Evolutionary conservation across 2,113 vertebrate species (phyloP), one percentile per base, ranked within the genome.

Genomic region (Chascanopsetta lugubris): DNA sequence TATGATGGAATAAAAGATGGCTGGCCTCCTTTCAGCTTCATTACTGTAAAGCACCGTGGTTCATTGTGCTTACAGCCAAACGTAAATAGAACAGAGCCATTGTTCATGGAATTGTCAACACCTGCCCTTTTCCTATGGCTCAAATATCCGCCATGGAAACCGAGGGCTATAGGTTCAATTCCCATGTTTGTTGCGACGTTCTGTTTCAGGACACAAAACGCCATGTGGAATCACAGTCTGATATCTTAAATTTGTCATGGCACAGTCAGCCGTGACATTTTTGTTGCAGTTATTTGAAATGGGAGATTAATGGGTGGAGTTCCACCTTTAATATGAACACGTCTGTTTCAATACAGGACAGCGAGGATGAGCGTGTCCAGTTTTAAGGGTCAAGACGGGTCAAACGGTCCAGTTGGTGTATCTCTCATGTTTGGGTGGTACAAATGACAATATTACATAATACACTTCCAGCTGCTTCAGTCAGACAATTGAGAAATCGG

Each of bases 231-330:
- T 48, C 10, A 8, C 29, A 48, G 26, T 5, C 26, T 38, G 58
- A 15, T 2, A 22, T 38, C 15, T 21, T 15, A 11, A 22, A 40
- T 75, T 68, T 50, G 59, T 66, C 48, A 69, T 22, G 1, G 45
- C 7, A 18, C 24, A 60, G 25, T 38, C 48, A 53, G 9, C 18
- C 3, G 2, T 34, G 50, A 40, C 21, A 1, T 38, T 47, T 80
- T 80, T 62, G 69, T 59, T 70, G 61, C 47, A 43, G 5, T 72
- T 58, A 57, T 50, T 30, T 13, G 12, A 9, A 12, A 34, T n/a
- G 12, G 9, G 60, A 29, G 50, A 45, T 56, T 27, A 42, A 25
- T 22, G 45, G 60, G 59, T 29, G 4, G 68, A n/a, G 66, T 59
- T 75, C 55, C 50, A 65, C 64, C 56, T 58, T 58, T 63, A 48